Evolutionary conservation across 53 echinoderm and acorn worm genomes (phyloP).

Genomic region (Henricia sp.): DNA sequence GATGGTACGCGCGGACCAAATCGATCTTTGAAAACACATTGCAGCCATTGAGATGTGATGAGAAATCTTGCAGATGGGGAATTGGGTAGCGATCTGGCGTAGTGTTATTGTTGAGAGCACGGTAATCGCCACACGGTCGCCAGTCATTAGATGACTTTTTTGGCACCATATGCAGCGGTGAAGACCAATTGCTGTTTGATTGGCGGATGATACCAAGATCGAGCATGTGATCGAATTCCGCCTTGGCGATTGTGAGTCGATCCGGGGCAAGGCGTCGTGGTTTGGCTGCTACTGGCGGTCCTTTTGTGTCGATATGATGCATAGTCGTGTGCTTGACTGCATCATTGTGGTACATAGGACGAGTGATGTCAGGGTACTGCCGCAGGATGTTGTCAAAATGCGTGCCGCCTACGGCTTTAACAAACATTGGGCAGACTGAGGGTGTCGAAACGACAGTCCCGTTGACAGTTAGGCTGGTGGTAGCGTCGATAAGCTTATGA

Average conservation of each 20-base stretch:
- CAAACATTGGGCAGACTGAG: neutral
- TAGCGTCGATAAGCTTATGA: conserved; percentile 45
- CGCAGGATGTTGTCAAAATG: neutral
- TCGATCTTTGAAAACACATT: conserved; percentile 51
- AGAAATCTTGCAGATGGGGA: conserved; percentile 49
- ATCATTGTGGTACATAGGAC: neutral
- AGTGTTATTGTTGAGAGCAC: conserved; percentile 25
- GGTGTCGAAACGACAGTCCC: too few species aligned
- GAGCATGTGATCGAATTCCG: conserved; percentile 40
- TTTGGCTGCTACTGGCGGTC: conserved; percentile 2
- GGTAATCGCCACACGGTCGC: conserved; percentile 56
- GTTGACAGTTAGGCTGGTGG: conserved; percentile 1
- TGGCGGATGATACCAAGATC: conserved; percentile 34
- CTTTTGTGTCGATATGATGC: conserved; percentile 42
- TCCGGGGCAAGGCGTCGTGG: conserved; percentile 37
- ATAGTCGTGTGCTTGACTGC: conserved; percentile 34
- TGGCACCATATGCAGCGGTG: conserved; percentile 58
- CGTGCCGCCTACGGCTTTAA: neutral
- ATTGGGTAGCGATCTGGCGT: conserved; percentile 50
- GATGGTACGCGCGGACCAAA: conserved; percentile 57
- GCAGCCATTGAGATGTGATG: neutral
- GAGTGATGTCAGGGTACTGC: conserved; percentile 3
- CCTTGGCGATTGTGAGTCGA: conserved; percentile 7
- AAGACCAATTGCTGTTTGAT: conserved; percentile 37
- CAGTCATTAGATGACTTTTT: conserved; percentile 41